Conservation (phyloP, 1,140 invertebrate genomes). For the Tetragnatha versicolor region DNA sequence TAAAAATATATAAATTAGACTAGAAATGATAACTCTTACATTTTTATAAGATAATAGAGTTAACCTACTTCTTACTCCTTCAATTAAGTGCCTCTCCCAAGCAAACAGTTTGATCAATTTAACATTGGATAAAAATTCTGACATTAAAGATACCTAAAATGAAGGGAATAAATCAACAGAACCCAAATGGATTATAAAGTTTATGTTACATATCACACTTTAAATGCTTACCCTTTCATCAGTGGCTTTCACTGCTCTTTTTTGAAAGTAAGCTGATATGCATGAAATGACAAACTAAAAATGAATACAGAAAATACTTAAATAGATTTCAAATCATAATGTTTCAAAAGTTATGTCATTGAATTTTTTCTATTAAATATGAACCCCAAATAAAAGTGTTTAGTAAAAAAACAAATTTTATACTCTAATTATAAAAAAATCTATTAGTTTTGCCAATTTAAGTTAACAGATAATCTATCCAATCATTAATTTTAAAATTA, state of each 20-base stretch:
- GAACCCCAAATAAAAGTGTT: too few species aligned
- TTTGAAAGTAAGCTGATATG: slow-evolving; percentile 65
- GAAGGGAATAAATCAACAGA: slow-evolving; percentile 1
- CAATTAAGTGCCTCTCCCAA: slow-evolving; percentile 83
- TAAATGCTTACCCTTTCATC: slow-evolving; percentile 59
- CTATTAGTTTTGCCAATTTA: too few species aligned
- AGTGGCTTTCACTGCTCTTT: slow-evolving; percentile 63
- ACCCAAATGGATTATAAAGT: not conserved
- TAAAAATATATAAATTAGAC: not conserved
- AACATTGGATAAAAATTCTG: slow-evolving; percentile 54
- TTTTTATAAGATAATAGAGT: not conserved
- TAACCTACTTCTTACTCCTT: slow-evolving; percentile 66
- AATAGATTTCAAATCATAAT: too few species aligned
- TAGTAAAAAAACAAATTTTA: too few species aligned
- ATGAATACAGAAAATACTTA: too few species aligned
- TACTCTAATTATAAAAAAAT: too few species aligned
- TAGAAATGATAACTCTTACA: not conserved
- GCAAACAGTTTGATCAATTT: slow-evolving; percentile 83
- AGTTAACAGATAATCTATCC: too few species aligned
- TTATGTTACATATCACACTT: not conserved
- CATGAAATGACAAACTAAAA: slow-evolving; percentile 68
- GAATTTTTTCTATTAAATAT: too few species aligned
- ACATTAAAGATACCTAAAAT: slow-evolving; percentile 57
- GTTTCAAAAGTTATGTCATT: too few species aligned
- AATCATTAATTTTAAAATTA: too few species aligned